Percentiles rank a stretch among this genome's conserved stretches.
Conservation (phyloP, 2,113 vertebrate species). For the Phyllopteryx taeniolatus region DNA sequence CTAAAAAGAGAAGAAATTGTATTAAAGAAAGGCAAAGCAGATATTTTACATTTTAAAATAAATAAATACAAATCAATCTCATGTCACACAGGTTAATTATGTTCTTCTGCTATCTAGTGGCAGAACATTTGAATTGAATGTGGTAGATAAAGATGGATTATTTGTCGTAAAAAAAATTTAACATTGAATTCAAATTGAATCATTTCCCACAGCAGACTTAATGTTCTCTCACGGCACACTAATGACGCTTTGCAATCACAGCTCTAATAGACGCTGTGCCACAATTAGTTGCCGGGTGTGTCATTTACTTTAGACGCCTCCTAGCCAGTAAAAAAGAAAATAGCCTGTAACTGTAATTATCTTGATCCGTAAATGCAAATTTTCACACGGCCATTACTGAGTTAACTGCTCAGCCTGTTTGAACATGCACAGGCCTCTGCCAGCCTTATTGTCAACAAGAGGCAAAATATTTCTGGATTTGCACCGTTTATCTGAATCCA, state of each 20-base stretch:
- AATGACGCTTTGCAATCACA: background rate
- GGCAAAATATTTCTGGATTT: too few relatives aligned
- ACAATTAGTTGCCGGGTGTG: background rate
- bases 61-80: too few relatives aligned
- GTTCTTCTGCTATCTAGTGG: background rate
- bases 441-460: background rate
- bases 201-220: background rate
- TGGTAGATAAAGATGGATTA: too few relatives aligned
- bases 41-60: too few relatives aligned
- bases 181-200: too few relatives aligned
- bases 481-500: background rate
- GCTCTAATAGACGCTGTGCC: background rate
- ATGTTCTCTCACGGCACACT: background rate
- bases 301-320: too few relatives aligned
- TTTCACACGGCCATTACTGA: background rate
- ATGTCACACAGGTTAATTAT: background rate
- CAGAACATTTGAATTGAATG: background rate
- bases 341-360: background rate
- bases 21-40: too few relatives aligned
- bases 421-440: background rate
- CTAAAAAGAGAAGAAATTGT: too few relatives aligned
- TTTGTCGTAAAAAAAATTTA: too few relatives aligned
- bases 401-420: background rate
- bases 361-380: background rate
- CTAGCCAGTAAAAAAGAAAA: background rate